Percentiles rank a stretch among this genome's conserved stretches.
phyloP scores from a whole-genome alignment of 2,113 vertebrate genomes.

The Xiphophorus couchianus region DNA sequence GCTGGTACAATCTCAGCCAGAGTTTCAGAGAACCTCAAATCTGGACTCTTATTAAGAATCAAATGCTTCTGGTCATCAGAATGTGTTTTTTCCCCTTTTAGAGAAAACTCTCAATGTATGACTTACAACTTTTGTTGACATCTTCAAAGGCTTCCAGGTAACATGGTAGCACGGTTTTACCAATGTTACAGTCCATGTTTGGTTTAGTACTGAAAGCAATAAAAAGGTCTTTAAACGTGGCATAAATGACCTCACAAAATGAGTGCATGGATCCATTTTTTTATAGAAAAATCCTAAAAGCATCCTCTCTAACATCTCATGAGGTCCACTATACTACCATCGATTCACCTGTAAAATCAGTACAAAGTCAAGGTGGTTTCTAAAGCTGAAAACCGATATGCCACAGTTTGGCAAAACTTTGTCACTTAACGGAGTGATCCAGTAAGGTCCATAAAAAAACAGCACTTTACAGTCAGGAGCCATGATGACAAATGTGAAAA shows the following conservation, averaged over 20 bases:
- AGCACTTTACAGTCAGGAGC: conserved; percentile 21
- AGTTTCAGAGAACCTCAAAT: no score
- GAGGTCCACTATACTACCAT: background rate
- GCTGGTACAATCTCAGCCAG: no score
- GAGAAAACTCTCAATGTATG: no score
- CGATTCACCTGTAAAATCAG: background rate
- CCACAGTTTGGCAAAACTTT: background rate
- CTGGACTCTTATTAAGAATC: no score
- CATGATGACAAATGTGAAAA: conserved; percentile 4
- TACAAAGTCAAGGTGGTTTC: background rate
- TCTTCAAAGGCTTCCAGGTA: background rate
- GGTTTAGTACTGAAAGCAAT: conserved; percentile 5
- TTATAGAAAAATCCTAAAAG: conserved; percentile 15
- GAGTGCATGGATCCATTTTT: conserved; percentile 1
- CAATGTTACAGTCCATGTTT: background rate
- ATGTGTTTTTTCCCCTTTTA: no score
- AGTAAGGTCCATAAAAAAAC: conserved; percentile 21
- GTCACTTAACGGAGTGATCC: conserved; percentile 12
- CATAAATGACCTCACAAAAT: background rate
- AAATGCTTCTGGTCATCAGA: no score
- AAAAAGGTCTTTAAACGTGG: background rate
- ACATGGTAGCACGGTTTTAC: conserved; percentile 2
- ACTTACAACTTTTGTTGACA: no score
- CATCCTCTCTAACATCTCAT: background rate
- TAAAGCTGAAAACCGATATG: conserved; percentile 6